Base-by-base conservation (phyloP, 2,113 vertebrate genomes). In the Picathartes gymnocephalus region DNA sequence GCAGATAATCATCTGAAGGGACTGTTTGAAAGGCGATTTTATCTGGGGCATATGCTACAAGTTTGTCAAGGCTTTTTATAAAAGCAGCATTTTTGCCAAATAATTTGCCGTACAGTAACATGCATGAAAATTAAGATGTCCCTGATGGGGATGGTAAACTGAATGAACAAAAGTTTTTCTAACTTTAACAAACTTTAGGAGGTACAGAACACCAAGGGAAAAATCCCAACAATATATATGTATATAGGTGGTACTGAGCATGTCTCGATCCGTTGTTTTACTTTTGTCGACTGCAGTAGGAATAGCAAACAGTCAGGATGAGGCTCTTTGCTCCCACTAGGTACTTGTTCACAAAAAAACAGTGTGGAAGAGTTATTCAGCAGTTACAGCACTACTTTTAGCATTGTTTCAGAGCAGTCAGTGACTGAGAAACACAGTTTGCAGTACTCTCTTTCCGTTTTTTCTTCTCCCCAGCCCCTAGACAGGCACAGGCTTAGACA, bases 1-100 rank as follows among this genome's bases (percentile, higher is more conserved):
- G 89, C 78, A 81, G 87, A 96, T 93, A 94, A 87, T 86, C 54
- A 89, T 88, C 92, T 90, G 90, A 80, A 81, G 70, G 66, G 50
- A 85, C 68, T 92, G 45, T 82, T 71, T 65, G 57, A 72, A 83
- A 70, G 21, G 65, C 64, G 68, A 88, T 95, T 72, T 86, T 92
- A 73, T 88, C 95, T 86, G 30, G 50, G 71, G 60, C 42, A 71
- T 73, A 81, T 27, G 56, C 71, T 86, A 10, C 66, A 39, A 54
- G 65, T 84, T 86, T 76, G 62, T 61, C 25, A 74, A 47, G 40
- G 73, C 53, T 72, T 66, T 81, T 86, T 68, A 62, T 56, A 42
- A 95, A 86, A 77, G 44, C 65, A 69, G 42, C 4, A 3, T 20
- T 58, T 87, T 86, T 77, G 57, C 47, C 69, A 86, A 73, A 44